Evolutionary conservation across 1,140 invertebrate genomes (phyloP).

Genomic region (Drosophila teissieri): DNA sequence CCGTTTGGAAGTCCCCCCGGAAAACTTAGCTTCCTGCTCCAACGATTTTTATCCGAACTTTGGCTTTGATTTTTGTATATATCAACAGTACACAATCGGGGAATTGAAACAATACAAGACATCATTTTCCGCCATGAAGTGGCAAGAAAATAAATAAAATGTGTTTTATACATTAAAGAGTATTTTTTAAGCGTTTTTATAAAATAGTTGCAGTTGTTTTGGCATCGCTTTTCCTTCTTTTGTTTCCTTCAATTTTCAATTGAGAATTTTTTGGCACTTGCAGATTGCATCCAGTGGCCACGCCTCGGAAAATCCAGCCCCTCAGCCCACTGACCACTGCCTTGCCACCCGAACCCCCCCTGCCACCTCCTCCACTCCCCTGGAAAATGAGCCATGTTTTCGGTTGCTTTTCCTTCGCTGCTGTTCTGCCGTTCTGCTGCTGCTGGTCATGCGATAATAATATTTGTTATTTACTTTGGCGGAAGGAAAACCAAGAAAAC

Average conservation of each 20-base stretch:
- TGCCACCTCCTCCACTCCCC: neutral
- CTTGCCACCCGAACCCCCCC: too few species aligned
- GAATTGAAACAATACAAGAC: neutral
- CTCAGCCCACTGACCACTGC: constrained; percentile 6
- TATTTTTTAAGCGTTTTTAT: too few species aligned
- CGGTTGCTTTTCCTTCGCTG: constrained; percentile 39
- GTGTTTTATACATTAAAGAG: too few species aligned
- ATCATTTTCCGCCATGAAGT: neutral
- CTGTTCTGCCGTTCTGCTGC: constrained; percentile 45
- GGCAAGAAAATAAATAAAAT: neutral
- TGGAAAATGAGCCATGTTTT: constrained; percentile 19
- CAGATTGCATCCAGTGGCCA: constrained; percentile 19
- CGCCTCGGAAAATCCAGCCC: constrained; percentile 6
- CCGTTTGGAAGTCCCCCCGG: constrained; percentile 39
- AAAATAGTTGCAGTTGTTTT: constrained; percentile 2
- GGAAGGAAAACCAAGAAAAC: constrained; percentile 74
- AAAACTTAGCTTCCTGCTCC: constrained; percentile 20
- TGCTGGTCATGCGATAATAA: constrained; percentile 79
- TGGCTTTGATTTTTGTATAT: constrained; percentile 3
- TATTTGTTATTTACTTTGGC: constrained; percentile 84
- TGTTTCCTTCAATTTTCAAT: constrained; percentile 20
- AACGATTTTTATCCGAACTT: neutral
- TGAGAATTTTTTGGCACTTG: constrained; percentile 41
- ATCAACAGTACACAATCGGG: neutral
- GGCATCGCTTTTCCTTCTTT: constrained; percentile 7